These are phyloP conservation scores for Cygnus buccinator DNA, from an alignment of 2,113 vertebrate species.

Conservation along the genomic window DNA sequence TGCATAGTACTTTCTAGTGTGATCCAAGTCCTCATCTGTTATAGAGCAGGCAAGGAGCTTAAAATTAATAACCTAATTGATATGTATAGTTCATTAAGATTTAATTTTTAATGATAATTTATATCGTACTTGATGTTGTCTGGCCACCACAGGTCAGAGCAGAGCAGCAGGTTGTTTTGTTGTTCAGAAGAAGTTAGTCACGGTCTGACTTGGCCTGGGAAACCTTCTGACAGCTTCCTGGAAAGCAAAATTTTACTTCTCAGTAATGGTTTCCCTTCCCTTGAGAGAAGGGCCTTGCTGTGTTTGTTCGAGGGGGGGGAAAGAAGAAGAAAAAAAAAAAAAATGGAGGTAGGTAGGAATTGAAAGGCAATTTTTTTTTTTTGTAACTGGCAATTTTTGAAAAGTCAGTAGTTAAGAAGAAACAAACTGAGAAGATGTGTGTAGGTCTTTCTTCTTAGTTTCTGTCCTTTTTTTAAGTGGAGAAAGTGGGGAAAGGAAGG, in stretches of 20 bases:
- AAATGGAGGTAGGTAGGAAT: neutral
- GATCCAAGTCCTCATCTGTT: neutral
- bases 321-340: too few relatives aligned
- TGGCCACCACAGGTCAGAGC: neutral
- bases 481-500: neutral
- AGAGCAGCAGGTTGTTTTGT: conserved; percentile 17
- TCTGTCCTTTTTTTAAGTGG: neutral
- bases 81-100: conserved; percentile 60
- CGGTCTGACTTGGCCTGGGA: neutral
- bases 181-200: neutral
- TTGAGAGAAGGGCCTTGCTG: neutral
- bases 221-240: neutral
- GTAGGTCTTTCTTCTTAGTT: neutral
- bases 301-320: neutral
- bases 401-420: neutral
- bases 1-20: neutral
- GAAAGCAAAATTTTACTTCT: neutral
- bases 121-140: neutral
- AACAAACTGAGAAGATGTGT: neutral
- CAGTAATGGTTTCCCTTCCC: neutral
- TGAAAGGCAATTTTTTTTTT: neutral
- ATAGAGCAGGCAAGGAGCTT: neutral
- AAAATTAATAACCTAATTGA: conserved; percentile 57
- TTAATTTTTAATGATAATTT: conserved; percentile 61
- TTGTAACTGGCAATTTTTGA: neutral